A percentile compares a stretch with the other conserved stretches of the same genome.
Evolutionary conservation across 2,113 vertebrate species (phyloP).

Genomic region (Anguilla rostrata): DNA sequence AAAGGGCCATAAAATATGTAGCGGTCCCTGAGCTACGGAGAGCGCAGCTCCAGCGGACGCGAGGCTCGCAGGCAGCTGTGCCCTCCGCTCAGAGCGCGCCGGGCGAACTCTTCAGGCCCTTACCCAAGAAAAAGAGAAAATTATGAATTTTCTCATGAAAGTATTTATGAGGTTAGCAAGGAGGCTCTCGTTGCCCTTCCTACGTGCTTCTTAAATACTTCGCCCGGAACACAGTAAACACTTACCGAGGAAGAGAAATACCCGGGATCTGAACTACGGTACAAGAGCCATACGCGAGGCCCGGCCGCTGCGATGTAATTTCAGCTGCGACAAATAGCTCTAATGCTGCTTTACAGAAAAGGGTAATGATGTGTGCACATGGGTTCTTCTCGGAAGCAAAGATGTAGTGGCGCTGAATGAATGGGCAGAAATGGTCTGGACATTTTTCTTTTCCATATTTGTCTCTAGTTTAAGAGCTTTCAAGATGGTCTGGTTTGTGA

Average conservation of each 20-base stretch:
- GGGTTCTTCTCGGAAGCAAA: background rate
- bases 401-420: background rate
- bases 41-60: conserved; percentile 43
- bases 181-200: background rate
- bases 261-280: background rate
- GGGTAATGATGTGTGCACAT: background rate
- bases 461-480: background rate
- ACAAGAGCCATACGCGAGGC: background rate
- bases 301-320: background rate
- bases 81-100: background rate
- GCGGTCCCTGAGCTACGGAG: conserved; percentile 50
- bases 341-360: background rate
- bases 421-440: background rate
- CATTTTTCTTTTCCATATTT: background rate
- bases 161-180: background rate
- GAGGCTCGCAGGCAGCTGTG: background rate
- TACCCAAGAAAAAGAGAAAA: background rate
- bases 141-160: conserved; percentile 15
- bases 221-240: background rate
- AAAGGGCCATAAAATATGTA: conserved; percentile 73
- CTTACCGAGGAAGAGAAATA: background rate
- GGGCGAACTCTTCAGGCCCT: background rate
- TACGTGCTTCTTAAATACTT: background rate
- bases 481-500: too few species aligned
- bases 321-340: background rate